Evolutionary conservation across 2,888 invertebrate species (phyloP).

Genomic region (Trilocha varians): DNA sequence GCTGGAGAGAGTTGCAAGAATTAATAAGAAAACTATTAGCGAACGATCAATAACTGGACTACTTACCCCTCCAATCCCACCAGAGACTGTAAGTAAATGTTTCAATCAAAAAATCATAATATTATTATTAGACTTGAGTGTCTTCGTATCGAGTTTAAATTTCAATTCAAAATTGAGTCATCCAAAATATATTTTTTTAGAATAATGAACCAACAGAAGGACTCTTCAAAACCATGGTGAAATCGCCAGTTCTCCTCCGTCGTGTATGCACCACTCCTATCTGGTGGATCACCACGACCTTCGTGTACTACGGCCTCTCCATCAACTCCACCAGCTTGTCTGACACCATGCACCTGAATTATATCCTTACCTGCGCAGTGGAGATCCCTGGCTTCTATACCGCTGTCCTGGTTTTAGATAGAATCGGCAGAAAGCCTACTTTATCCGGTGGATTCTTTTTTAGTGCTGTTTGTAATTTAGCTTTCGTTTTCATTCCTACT

Average conservation of each 20-base stretch:
- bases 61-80: slow-evolving; percentile 42
- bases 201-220: slow-evolving; percentile 14
- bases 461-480: slow-evolving; percentile 65
- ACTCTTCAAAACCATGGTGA: slow-evolving; percentile 46
- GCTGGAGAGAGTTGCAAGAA: slow-evolving; percentile 73
- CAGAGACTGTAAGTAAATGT: slow-evolving; percentile 10
- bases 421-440: slow-evolving; percentile 75
- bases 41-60: slow-evolving; percentile 63
- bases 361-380: slow-evolving; percentile 74
- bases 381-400: slow-evolving; percentile 81
- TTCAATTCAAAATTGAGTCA: too few relatives aligned
- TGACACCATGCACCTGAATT: slow-evolving; percentile 83
- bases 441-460: slow-evolving; percentile 73
- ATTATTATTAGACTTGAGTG: too few relatives aligned
- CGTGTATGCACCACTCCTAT: slow-evolving; percentile 78
- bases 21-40: slow-evolving; percentile 73
- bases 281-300: slow-evolving; percentile 85
- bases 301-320: slow-evolving; percentile 87
- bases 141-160: too few relatives aligned
- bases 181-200: slow-evolving; percentile 7
- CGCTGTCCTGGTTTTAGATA: slow-evolving; percentile 75
- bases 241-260: slow-evolving; percentile 62
- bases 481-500: slow-evolving; percentile 60
- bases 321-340: slow-evolving; percentile 82
- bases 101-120: too few relatives aligned